Evolutionary conservation across 2,888 invertebrate species (phyloP).

Genomic region (Atrina japonica): DNA sequence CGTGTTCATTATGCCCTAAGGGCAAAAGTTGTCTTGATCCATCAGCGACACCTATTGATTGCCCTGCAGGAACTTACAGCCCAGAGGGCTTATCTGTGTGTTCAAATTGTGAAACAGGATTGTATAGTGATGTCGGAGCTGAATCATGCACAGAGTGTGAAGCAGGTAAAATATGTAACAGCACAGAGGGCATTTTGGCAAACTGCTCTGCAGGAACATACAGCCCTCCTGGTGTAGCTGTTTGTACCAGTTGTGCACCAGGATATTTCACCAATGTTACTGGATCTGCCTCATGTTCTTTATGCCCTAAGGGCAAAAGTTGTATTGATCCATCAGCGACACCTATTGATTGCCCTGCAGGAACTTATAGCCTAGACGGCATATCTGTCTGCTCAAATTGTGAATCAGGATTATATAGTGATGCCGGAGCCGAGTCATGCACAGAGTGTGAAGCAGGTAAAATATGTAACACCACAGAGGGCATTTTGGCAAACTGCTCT

Average conservation of each 20-base stretch:
- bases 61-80: conserved; percentile 55
- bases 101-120: conserved; percentile 51
- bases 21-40: conserved; percentile 59
- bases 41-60: conserved; percentile 31
- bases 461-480: conserved; percentile 48
- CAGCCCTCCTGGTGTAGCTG: conserved; percentile 49
- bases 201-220: conserved; percentile 54
- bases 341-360: conserved; percentile 47
- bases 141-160: conserved; percentile 41
- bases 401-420: conserved; percentile 33
- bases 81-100: conserved; percentile 41
- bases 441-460: conserved; percentile 56
- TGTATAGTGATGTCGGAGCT: conserved; percentile 37
- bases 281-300: conserved; percentile 62
- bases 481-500: conserved; percentile 48
- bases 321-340: conserved; percentile 45
- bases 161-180: conserved; percentile 1
- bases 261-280: conserved; percentile 70
- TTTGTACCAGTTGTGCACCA: conserved; percentile 57
- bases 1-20: conserved; percentile 66
- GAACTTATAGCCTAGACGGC: conserved; percentile 56
- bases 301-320: conserved; percentile 69
- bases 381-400: conserved; percentile 63
- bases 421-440: conserved; percentile 41
- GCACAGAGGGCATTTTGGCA: background rate